Conservation (phyloP, 1,140 invertebrate species). For the Papilio machaon region DNA sequence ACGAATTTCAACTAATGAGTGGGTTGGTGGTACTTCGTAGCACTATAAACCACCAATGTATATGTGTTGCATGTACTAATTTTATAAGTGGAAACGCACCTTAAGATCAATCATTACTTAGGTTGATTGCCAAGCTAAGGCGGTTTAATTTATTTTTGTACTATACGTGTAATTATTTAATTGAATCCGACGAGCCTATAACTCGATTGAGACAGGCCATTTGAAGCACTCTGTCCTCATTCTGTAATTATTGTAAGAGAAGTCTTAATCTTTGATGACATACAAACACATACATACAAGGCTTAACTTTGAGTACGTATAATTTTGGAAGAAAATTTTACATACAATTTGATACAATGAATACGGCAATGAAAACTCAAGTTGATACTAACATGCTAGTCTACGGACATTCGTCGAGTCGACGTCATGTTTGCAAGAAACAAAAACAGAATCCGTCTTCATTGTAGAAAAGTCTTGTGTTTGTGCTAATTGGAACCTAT, state of each 20-base stretch:
- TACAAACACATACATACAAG: background rate
- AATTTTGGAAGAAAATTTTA: background rate
- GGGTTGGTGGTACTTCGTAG: no score
- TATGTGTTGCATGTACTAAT: background rate
- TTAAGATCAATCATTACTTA: slow-evolving; percentile 8
- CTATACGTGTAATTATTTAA: slow-evolving; percentile 30
- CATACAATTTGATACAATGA: background rate
- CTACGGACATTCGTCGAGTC: background rate
- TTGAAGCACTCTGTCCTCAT: background rate
- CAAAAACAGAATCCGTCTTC: slow-evolving; percentile 38
- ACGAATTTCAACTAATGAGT: no score
- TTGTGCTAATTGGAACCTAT: slow-evolving; percentile 43
- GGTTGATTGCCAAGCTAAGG: background rate
- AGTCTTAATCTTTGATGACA: slow-evolving; percentile 18
- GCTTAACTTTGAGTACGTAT: background rate
- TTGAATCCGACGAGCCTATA: background rate
- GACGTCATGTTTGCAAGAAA: slow-evolving; percentile 14
- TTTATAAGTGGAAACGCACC: background rate
- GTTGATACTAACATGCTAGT: background rate
- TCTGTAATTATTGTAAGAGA: slow-evolving; percentile 20
- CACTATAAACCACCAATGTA: no score
- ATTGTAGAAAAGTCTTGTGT: slow-evolving; percentile 40
- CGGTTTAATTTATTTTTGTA: background rate
- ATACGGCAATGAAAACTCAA: background rate
- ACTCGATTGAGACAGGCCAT: slow-evolving; percentile 31